phyloP scores from a whole-genome alignment of 1,140 invertebrate genomes.

The Drosophila quadrilineata region DNA sequence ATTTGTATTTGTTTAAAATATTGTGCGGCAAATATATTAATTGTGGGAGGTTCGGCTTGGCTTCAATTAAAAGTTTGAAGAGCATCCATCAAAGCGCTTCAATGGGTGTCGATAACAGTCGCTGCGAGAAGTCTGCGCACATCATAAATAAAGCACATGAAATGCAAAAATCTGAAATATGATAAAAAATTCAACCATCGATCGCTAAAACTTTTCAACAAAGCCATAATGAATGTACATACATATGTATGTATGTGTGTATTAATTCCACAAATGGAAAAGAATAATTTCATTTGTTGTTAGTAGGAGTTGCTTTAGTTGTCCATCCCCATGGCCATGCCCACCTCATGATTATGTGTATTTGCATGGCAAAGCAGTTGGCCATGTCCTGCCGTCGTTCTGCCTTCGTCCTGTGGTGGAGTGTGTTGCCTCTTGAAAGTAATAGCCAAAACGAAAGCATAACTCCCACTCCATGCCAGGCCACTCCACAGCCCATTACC shows the following conservation, averaged over 20 bases:
- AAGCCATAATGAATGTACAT: constrained; percentile 42
- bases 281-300: constrained; percentile 67
- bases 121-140: constrained; percentile 58
- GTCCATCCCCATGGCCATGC: constrained; percentile 11
- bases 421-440: constrained; percentile 67
- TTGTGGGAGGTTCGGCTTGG: constrained; percentile 46
- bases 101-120: constrained; percentile 73
- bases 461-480: not conserved
- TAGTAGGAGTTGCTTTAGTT: constrained; percentile 25
- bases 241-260: constrained; percentile 17
- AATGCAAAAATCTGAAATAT: constrained; percentile 38
- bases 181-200: constrained; percentile 58
- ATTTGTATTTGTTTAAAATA: constrained; percentile 6
- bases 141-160: constrained; percentile 58
- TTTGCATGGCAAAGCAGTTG: constrained; percentile 75
- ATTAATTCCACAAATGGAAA: constrained; percentile 60
- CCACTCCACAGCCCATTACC: constrained; percentile 25
- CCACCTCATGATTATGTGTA: constrained; percentile 68
- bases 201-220: constrained; percentile 63
- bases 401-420: constrained; percentile 29
- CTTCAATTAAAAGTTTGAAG: constrained; percentile 75
- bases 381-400: constrained; percentile 3
- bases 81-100: constrained; percentile 49
- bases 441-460: constrained; percentile 66
- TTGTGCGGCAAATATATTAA: constrained; percentile 64